phyloP scores from a whole-genome alignment of 37 sponge, comb jelly and placozoan genomes.

The Cliona cf. orientalis region DNA sequence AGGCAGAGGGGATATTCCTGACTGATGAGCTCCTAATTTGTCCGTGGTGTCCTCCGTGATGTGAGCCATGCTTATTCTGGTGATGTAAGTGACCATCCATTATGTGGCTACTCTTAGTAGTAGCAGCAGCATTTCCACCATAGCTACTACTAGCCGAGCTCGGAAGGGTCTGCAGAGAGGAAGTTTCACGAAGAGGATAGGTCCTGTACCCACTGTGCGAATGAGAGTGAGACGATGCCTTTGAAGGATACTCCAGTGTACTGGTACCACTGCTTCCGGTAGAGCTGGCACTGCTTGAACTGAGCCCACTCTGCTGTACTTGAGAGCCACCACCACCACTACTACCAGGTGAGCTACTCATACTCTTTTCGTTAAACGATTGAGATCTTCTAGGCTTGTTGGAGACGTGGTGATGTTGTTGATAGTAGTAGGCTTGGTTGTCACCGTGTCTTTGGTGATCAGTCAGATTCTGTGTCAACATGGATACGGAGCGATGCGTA shows the following conservation, averaged over 20 bases:
- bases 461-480: no score
- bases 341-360: no score
- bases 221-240: no score
- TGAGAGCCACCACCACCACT: background rate
- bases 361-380: background rate
- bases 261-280: no score
- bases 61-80: background rate
- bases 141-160: no score
- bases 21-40: conserved; percentile 1
- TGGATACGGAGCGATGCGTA: background rate
- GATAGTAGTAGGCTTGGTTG: no score
- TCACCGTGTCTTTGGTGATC: no score
- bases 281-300: background rate
- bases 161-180: background rate
- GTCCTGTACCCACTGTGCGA: no score
- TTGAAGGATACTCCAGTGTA: no score
- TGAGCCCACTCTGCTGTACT: background rate
- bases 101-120: no score
- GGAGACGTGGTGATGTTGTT: no score
- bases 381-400: background rate
- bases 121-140: no score
- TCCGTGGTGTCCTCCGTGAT: background rate
- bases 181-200: background rate
- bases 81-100: background rate
- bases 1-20: conserved; percentile 18